phyloP scores from a whole-genome alignment of 2,113 vertebrate genomes.

The Ammodramus savannarum region DNA sequence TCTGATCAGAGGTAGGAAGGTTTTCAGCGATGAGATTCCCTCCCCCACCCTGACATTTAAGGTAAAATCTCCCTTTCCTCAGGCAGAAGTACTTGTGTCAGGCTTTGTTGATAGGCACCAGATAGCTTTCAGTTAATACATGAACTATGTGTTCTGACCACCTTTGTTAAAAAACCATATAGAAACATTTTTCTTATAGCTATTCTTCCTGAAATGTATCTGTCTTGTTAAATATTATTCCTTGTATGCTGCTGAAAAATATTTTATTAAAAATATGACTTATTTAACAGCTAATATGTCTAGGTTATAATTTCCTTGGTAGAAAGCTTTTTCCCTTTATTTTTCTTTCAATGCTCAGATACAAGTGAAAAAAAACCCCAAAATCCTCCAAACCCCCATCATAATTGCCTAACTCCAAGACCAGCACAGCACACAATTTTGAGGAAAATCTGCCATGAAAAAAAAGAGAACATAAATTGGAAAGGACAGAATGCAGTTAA shows the following conservation, averaged over 20 bases:
- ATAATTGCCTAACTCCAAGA: not conserved
- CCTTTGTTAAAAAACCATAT: not conserved
- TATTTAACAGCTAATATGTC: not conserved
- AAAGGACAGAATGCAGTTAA: constrained; percentile 47
- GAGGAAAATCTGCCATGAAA: not conserved
- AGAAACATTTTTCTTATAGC: not conserved
- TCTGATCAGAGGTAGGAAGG: not conserved
- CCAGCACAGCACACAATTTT: not conserved
- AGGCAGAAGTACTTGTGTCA: not conserved
- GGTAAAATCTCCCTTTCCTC: not conserved
- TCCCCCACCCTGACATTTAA: not conserved
- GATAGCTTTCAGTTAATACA: not conserved
- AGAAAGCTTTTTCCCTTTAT: not conserved
- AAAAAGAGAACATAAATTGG: not conserved
- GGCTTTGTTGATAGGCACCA: not conserved
- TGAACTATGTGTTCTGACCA: not conserved
- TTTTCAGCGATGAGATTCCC: not conserved
- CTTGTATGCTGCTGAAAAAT: not conserved
- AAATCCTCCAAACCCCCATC: not conserved
- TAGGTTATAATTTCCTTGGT: not conserved
- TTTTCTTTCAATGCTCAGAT: not conserved
- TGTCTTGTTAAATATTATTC: not conserved
- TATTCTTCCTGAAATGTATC: not conserved
- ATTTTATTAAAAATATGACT: not conserved
- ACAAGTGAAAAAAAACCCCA: not conserved